Percentiles rank a stretch among this genome's conserved stretches.
These are phyloP conservation scores for Hoplostethus atlanticus DNA, from an alignment of 2,797 vertebrate genomes.

Conservation along the genomic window DNA sequence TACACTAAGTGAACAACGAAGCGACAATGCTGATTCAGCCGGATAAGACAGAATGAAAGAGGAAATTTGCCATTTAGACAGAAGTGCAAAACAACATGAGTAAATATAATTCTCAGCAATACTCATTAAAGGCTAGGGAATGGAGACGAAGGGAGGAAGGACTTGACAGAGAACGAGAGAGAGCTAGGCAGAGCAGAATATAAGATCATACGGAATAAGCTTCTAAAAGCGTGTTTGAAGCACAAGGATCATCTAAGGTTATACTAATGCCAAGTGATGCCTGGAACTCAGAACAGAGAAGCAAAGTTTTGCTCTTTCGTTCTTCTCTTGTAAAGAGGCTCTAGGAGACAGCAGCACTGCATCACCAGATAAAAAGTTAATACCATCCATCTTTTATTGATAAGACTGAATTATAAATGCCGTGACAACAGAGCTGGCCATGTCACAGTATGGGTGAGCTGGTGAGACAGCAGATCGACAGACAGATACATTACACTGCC, in stretches of 20 bases:
- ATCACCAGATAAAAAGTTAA: conserved; percentile 81
- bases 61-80: conserved; percentile 68
- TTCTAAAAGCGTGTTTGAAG: conserved; percentile 71
- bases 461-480: conserved; percentile 57
- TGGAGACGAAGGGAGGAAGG: conserved; percentile 23
- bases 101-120: conserved; percentile 77
- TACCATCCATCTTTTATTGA: conserved; percentile 79
- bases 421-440: conserved; percentile 65
- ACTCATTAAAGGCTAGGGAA: conserved; percentile 70
- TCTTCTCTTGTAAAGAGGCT: conserved; percentile 71
- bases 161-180: conserved; percentile 31
- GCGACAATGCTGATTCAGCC: conserved; percentile 73
- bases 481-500: conserved; percentile 55
- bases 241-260: conserved; percentile 74
- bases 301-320: conserved; percentile 73
- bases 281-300: conserved; percentile 69
- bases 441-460: conserved; percentile 69
- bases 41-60: conserved; percentile 58
- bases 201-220: conserved; percentile 73
- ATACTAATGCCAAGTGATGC: conserved; percentile 73
- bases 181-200: conserved; percentile 55
- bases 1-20: conserved; percentile 64
- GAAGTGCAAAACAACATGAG: conserved; percentile 71
- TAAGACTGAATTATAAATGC: conserved; percentile 79
- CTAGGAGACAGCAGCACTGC: conserved; percentile 66